Conservation (phyloP, 2,888 invertebrate genomes). For the Yponomeuta sedellus region DNA sequence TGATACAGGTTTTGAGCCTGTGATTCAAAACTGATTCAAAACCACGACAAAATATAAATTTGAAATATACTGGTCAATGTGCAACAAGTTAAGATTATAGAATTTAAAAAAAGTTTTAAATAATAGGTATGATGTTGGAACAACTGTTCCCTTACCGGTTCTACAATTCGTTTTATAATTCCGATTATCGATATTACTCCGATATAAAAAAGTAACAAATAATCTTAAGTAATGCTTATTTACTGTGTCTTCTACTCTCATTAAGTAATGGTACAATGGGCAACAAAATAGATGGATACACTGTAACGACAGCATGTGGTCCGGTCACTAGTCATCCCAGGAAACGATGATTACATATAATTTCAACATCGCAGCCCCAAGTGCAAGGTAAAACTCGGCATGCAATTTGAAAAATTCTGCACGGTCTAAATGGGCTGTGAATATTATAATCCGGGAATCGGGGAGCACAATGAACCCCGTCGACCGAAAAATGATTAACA, state of each 20-base stretch:
- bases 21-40: too few relatives aligned
- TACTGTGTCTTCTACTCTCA: too few relatives aligned
- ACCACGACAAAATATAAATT: too few relatives aligned
- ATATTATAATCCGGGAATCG: constrained; percentile 51
- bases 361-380: not conserved
- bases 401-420: constrained; percentile 47
- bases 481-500: constrained; percentile 76
- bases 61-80: too few relatives aligned
- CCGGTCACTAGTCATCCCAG: not conserved
- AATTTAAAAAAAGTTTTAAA: too few relatives aligned
- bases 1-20: too few relatives aligned
- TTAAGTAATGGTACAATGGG: too few relatives aligned
- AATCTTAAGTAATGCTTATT: too few relatives aligned
- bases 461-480: constrained; percentile 66
- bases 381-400: not conserved
- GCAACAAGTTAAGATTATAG: too few relatives aligned
- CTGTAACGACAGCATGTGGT: not conserved
- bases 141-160: not conserved
- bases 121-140: not conserved
- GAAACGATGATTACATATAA: not conserved
- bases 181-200: too few relatives aligned
- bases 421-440: constrained; percentile 53
- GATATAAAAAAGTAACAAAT: too few relatives aligned
- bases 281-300: not conserved
- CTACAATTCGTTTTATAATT: not conserved